Conservation (phyloP, 1,140 invertebrate species). For the Palaemon carinicauda region DNA sequence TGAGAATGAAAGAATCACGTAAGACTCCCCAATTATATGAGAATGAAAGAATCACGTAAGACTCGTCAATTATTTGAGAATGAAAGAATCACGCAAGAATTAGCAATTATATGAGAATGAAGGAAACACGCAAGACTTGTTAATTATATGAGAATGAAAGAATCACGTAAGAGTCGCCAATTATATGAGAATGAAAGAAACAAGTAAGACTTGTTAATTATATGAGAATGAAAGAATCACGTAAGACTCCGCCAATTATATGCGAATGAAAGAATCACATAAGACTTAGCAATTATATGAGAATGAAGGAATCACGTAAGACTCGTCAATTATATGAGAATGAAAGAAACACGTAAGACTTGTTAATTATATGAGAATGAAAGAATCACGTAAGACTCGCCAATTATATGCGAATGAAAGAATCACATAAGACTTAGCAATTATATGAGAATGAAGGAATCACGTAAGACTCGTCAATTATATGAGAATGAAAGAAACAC, state of each 20-base stretch:
- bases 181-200: slow-evolving; percentile 98
- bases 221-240: too few relatives aligned
- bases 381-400: background rate
- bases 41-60: slow-evolving; percentile 78
- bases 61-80: background rate
- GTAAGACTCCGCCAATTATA: too few relatives aligned
- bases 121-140: slow-evolving; percentile 70
- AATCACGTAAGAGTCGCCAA: slow-evolving; percentile 74
- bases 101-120: slow-evolving; percentile 98
- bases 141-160: background rate
- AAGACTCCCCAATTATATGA: slow-evolving; percentile 91
- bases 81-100: slow-evolving; percentile 62
- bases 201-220: too few relatives aligned
- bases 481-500: background rate
- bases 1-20: background rate
- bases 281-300: too few relatives aligned
- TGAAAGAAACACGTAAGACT: too few relatives aligned
- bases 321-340: too few relatives aligned
- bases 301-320: too few relatives aligned
- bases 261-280: background rate
- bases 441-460: too few relatives aligned
- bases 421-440: too few relatives aligned
- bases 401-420: too few relatives aligned
- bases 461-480: too few relatives aligned
- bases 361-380: too few relatives aligned